These are phyloP conservation scores for Crambe crambe DNA, from an alignment of 37 sponge, comb jelly and placozoan genomes.

Conservation along the genomic window DNA sequence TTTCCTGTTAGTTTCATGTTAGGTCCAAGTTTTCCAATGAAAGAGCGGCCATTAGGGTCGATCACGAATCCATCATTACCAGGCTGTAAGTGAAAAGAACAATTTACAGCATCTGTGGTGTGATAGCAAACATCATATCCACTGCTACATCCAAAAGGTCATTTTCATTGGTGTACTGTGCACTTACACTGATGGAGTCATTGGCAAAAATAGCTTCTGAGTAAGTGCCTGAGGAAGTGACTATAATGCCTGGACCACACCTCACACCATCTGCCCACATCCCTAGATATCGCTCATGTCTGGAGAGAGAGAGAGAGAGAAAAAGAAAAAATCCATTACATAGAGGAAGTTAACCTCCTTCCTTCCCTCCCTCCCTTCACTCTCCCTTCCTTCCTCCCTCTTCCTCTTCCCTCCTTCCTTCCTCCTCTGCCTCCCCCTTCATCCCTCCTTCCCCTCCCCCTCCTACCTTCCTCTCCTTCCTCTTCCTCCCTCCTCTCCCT, in stretches of 20 bases:
- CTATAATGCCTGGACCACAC: slow-evolving; percentile 66
- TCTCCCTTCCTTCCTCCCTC: too few relatives aligned
- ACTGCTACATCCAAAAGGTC: not conserved
- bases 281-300: slow-evolving; percentile 77
- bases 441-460: too few relatives aligned
- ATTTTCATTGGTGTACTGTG: not conserved
- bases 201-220: slow-evolving; percentile 59
- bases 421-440: too few relatives aligned
- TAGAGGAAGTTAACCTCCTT: not conserved
- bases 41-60: slow-evolving; percentile 63
- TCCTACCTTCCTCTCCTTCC: too few relatives aligned
- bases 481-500: too few relatives aligned
- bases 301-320: slow-evolving; percentile 4
- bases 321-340: not conserved
- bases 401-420: too few relatives aligned
- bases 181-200: slow-evolving; percentile 64
- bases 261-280: slow-evolving; percentile 66
- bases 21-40: slow-evolving; percentile 72
- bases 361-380: too few relatives aligned
- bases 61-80: slow-evolving; percentile 73
- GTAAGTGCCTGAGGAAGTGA: slow-evolving; percentile 73
- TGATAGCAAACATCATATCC: too few relatives aligned
- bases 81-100: slow-evolving; percentile 12
- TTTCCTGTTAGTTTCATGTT: slow-evolving; percentile 68
- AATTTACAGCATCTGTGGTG: not conserved